These are phyloP conservation scores for Tyrannus savana DNA, from an alignment of 2,113 vertebrate species.

Conservation along the genomic window DNA sequence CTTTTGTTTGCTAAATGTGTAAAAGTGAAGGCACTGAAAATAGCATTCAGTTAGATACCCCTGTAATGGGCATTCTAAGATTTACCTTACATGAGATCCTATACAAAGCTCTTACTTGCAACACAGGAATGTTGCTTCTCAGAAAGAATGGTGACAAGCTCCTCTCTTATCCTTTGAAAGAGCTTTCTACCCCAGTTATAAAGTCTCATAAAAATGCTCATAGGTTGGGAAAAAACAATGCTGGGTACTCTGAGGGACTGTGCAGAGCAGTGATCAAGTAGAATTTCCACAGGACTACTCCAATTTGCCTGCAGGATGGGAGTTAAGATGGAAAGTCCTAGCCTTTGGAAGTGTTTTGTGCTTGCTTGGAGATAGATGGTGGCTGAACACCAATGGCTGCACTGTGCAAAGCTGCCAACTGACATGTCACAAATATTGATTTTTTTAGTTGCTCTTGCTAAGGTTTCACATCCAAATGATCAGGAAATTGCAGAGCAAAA, in stretches of 20 bases:
- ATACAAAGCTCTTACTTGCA: neutral
- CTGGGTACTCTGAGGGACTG: rapidly evolving
- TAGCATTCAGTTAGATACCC: neutral
- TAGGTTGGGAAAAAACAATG: neutral
- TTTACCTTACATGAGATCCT: neutral
- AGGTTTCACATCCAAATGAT: neutral
- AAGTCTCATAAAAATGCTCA: neutral
- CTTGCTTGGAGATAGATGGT: neutral
- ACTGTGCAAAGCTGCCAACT: neutral
- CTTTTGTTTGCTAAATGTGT: neutral
- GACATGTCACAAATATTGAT: neutral
- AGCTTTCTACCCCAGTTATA: neutral
- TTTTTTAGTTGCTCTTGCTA: neutral
- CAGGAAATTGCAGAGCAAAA: neutral
- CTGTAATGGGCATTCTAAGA: neutral
- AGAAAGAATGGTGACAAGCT: neutral
- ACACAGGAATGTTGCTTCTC: neutral
- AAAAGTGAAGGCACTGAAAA: neutral
- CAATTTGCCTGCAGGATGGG: neutral
- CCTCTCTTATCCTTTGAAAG: neutral
- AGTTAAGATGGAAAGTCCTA: neutral
- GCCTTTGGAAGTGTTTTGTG: neutral
- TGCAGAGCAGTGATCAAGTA: neutral
- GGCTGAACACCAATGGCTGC: neutral
- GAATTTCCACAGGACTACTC: neutral